Conservation (phyloP, 2,797 vertebrate species). For the Harpagifer antarcticus region DNA sequence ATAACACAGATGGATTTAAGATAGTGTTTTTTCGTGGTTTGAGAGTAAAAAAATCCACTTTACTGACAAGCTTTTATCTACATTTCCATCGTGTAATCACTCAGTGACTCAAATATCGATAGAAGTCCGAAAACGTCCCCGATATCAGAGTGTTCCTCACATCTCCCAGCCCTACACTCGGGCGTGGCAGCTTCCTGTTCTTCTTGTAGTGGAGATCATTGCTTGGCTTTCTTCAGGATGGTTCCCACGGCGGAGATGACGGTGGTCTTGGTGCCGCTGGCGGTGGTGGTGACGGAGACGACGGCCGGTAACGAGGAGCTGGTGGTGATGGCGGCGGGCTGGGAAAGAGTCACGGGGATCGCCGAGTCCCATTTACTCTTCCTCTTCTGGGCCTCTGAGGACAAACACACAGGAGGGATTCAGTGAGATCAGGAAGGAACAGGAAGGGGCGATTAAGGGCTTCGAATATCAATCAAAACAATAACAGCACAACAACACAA, state of each 20-base stretch:
- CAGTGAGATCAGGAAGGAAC: neutral
- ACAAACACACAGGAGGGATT: neutral
- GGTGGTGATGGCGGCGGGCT: constrained; percentile 95
- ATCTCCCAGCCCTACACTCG: neutral
- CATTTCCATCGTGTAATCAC: too few species aligned
- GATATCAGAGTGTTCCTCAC: too few species aligned
- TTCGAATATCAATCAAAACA: too few species aligned
- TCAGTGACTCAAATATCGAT: too few species aligned
- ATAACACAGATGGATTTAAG: too few species aligned
- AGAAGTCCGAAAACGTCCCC: too few species aligned
- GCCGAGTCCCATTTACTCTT: constrained; percentile 99
- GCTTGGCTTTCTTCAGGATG: constrained; percentile 97
- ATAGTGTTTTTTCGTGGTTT: too few species aligned
- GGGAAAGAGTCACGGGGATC: constrained; percentile 94
- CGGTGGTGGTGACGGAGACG: constrained; percentile 96
- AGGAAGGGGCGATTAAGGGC: too few species aligned
- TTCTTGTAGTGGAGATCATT: constrained; percentile 77
- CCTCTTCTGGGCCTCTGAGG: constrained; percentile 95
- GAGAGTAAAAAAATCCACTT: too few species aligned
- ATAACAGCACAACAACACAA: too few species aligned
- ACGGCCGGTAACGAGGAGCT: constrained; percentile 92
- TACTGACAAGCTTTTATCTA: too few species aligned
- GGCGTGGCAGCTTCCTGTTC: neutral
- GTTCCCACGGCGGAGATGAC: constrained; percentile 98
- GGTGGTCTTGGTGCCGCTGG: constrained; percentile 97